Conservation (phyloP, 2,888 invertebrate genomes). For the Euclidia mi region DNA sequence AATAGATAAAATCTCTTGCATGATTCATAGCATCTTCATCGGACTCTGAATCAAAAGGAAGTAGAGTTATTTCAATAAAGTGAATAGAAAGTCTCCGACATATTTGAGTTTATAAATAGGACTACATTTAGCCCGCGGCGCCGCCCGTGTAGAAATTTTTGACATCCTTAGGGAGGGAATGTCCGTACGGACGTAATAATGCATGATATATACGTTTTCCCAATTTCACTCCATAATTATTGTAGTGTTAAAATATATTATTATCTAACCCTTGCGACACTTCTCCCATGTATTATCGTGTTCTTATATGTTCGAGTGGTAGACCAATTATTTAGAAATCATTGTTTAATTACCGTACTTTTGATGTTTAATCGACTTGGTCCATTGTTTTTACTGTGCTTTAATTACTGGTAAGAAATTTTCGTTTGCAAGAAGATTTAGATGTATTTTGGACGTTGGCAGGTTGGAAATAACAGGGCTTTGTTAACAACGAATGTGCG, state of each 20-base stretch:
- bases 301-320: conserved; percentile 28
- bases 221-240: conserved; percentile 47
- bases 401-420: no score
- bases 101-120: neutral
- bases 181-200: no score
- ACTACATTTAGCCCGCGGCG: no score
- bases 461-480: no score
- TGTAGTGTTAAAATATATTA: conserved; percentile 70
- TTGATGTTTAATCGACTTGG: conserved; percentile 1
- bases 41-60: conserved; percentile 27
- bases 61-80: conserved; percentile 27
- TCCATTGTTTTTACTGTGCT: no score
- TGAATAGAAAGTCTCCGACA: conserved; percentile 4
- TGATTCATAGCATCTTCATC: conserved; percentile 20
- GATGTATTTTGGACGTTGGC: no score
- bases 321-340: conserved; percentile 38
- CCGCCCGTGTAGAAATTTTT: no score
- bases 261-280: conserved; percentile 33
- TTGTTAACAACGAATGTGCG: no score
- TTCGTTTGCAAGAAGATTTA: no score
- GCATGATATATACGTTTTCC: conserved; percentile 43
- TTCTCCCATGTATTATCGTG: conserved; percentile 10
- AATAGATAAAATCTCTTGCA: conserved; percentile 27
- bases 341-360: conserved; percentile 24
- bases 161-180: no score